Conservation (phyloP, 2,797 vertebrate species). For the Cossypha heuglini region DNA sequence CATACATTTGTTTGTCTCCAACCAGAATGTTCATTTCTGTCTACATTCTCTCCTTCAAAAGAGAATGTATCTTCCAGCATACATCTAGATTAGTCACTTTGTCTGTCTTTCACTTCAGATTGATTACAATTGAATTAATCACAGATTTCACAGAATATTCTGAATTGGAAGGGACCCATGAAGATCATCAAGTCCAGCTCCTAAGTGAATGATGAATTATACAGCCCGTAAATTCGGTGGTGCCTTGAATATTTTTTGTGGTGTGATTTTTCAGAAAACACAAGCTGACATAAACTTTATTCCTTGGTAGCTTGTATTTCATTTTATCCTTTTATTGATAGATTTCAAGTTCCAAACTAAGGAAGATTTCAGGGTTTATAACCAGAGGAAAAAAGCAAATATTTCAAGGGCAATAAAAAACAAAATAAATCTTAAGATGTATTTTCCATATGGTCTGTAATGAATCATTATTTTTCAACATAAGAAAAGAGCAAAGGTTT, state of each 20-base stretch:
- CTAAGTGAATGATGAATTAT: background rate
- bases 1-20: background rate
- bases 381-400: constrained; percentile 5
- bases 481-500: constrained; percentile 13
- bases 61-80: background rate
- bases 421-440: constrained; percentile 52
- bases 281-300: background rate
- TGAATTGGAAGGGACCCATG: background rate
- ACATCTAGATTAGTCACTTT: background rate
- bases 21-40: background rate
- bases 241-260: background rate
- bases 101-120: background rate
- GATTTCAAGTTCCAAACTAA: constrained; percentile 10
- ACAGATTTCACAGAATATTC: background rate
- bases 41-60: background rate
- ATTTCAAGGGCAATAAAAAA: constrained; percentile 44
- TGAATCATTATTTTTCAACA: background rate
- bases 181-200: background rate
- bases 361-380: constrained; percentile 37
- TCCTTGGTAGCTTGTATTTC: background rate
- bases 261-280: constrained; percentile 1
- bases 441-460: constrained; percentile 21
- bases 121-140: background rate
- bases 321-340: constrained; percentile 31
- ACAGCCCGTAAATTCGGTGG: background rate